Percentiles rank a stretch among this genome's conserved stretches.
phyloP scores from a whole-genome alignment of 1,140 invertebrate genomes.

The Heterodera schachtii region DNA sequence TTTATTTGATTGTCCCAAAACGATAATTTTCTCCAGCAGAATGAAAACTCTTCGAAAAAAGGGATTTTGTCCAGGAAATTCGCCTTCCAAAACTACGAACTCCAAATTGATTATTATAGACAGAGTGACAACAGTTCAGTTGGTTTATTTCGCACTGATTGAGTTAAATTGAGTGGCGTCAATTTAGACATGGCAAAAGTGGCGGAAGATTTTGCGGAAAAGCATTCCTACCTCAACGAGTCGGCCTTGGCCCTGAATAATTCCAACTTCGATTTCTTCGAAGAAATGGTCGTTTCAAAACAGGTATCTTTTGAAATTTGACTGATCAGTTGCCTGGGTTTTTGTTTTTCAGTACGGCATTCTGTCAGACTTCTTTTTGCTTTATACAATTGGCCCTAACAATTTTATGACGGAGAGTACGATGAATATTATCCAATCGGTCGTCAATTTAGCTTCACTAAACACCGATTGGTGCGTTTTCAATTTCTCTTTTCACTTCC shows the following conservation, averaged over 20 bases:
- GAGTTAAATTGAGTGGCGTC: not conserved
- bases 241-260: not conserved
- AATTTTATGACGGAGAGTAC: slow-evolving; percentile 27
- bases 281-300: not conserved
- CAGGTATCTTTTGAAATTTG: slow-evolving; percentile 15
- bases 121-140: not conserved
- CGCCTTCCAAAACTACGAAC: slow-evolving; percentile 1
- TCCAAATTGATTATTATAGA: slow-evolving; percentile 12
- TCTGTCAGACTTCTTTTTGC: slow-evolving; percentile 37
- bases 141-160: not conserved
- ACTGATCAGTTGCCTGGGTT: not conserved
- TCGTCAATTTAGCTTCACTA: slow-evolving; percentile 33
- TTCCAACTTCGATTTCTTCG: slow-evolving; percentile 7
- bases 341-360: slow-evolving; percentile 41
- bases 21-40: not conserved
- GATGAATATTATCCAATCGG: slow-evolving; percentile 42
- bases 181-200: slow-evolving; percentile 37
- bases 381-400: slow-evolving; percentile 30
- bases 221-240: not conserved
- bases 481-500: not conserved
- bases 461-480: slow-evolving; percentile 41
- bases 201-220: not conserved
- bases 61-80: not conserved
- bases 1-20: not conserved
- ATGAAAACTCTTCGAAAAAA: not conserved